Conservation (phyloP, 2,888 invertebrate species). For the Panzeria rudis region DNA sequence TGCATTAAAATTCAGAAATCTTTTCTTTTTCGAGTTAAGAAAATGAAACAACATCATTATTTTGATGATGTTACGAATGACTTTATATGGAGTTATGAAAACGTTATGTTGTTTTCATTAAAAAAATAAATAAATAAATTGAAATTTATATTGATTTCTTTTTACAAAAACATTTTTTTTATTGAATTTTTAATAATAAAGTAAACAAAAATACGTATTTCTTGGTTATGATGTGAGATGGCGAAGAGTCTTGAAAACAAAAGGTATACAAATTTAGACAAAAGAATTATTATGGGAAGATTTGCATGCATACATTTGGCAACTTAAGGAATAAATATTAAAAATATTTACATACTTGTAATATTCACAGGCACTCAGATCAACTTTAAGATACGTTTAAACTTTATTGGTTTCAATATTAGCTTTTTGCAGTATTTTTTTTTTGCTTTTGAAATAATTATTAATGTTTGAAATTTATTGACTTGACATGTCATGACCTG, state of each 20-base stretch:
- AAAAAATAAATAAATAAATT: slow-evolving; percentile 54
- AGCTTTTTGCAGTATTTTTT: slow-evolving; percentile 7
- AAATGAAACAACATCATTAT: slow-evolving; percentile 70
- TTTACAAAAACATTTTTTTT: not conserved
- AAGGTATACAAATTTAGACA: not conserved
- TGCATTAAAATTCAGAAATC: slow-evolving; percentile 66
- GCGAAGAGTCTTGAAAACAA: not conserved
- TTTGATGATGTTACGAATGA: slow-evolving; percentile 71
- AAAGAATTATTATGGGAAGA: slow-evolving; percentile 32
- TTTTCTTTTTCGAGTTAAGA: not conserved
- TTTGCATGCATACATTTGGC: slow-evolving; percentile 25
- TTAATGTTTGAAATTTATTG: slow-evolving; percentile 34
- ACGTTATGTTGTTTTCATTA: slow-evolving; percentile 26
- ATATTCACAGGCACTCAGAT: not conserved
- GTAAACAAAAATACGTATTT: not conserved
- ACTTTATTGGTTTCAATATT: slow-evolving; percentile 34
- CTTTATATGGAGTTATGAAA: slow-evolving; percentile 72
- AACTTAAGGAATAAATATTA: slow-evolving; percentile 43
- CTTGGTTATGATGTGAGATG: not conserved
- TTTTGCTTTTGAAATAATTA: slow-evolving; percentile 29
- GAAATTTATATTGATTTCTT: slow-evolving; percentile 52
- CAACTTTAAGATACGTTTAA: slow-evolving; percentile 48
- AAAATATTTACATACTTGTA: not conserved
- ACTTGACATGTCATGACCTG: slow-evolving; percentile 46
- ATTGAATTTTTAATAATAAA: slow-evolving; percentile 25